phyloP scores from a whole-genome alignment of 37 sponge, comb jelly and placozoan species.

The Chondrilla cf. caribensis region DNA sequence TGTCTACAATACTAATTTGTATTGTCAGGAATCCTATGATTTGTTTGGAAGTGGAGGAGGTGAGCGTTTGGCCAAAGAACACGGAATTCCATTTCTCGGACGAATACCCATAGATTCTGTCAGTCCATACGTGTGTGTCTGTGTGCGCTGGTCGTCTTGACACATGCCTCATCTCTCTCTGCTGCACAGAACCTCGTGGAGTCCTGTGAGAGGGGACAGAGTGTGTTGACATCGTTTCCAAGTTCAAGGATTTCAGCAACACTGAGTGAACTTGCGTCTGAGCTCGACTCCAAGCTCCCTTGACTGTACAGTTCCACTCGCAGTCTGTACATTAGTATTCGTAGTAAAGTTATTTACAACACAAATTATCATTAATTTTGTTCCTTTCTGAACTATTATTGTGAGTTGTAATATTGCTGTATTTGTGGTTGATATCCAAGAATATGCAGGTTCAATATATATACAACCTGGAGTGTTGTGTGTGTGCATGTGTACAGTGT shows the following conservation, averaged over 20 bases:
- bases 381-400: too few species aligned
- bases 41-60: conserved; percentile 34
- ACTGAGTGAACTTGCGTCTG: conserved; percentile 30
- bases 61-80: conserved; percentile 45
- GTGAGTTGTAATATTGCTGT: too few species aligned
- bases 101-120: conserved; percentile 73
- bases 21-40: conserved; percentile 12
- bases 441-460: too few species aligned
- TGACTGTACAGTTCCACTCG: too few species aligned
- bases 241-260: conserved; percentile 35
- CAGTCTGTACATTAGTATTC: too few species aligned
- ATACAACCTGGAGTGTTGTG: too few species aligned
- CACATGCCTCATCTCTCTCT: neutral
- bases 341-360: too few species aligned
- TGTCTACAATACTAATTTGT: neutral
- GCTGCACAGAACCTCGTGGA: conserved; percentile 37
- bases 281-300: neutral
- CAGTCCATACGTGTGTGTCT: neutral
- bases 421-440: too few species aligned
- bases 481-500: too few species aligned
- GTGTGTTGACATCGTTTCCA: conserved; percentile 37
- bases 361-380: too few species aligned
- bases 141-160: neutral
- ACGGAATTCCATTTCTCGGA: conserved; percentile 51
- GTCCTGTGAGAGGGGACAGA: conserved; percentile 60